These are phyloP conservation scores for Pagrus major DNA, from an alignment of 2,113 vertebrate genomes.

Conservation along the genomic window DNA sequence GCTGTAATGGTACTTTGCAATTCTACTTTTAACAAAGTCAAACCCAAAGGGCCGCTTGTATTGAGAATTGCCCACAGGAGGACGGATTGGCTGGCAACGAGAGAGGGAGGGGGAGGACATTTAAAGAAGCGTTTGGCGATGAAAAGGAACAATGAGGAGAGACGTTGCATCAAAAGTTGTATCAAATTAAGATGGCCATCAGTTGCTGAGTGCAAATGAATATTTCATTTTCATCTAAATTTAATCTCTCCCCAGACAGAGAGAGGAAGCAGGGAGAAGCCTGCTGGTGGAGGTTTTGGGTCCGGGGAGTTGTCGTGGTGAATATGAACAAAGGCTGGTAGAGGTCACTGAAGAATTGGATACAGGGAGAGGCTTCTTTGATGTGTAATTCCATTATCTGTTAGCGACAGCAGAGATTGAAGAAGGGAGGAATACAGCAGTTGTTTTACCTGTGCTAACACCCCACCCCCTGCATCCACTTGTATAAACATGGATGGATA, in stretches of 20 bases:
- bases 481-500: constrained; percentile 50
- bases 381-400: constrained; percentile 77
- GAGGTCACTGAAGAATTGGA: constrained; percentile 74
- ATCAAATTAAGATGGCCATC: constrained; percentile 78
- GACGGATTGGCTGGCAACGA: constrained; percentile 9
- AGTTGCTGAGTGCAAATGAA: constrained; percentile 75
- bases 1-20: constrained; percentile 53
- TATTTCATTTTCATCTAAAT: constrained; percentile 83
- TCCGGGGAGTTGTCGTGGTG: constrained; percentile 68
- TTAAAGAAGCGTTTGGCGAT: constrained; percentile 32
- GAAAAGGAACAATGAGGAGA: constrained; percentile 62
- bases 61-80: constrained; percentile 57
- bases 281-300: constrained; percentile 51
- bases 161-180: constrained; percentile 61
- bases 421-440: constrained; percentile 44
- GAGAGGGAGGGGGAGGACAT: constrained; percentile 8
- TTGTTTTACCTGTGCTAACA: constrained; percentile 65
- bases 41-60: constrained; percentile 44
- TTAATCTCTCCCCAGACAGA: constrained; percentile 70
- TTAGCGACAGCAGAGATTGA: constrained; percentile 67
- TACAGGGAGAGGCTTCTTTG: constrained; percentile 60
- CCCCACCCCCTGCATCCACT: constrained; percentile 54
- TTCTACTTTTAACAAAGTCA: constrained; percentile 62
- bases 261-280: constrained; percentile 56
- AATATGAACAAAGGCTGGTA: constrained; percentile 78